Percentiles rank a stretch among this genome's conserved stretches.
phyloP scores from a whole-genome alignment of 2,888 invertebrate genomes.

The Acronicta alni region DNA sequence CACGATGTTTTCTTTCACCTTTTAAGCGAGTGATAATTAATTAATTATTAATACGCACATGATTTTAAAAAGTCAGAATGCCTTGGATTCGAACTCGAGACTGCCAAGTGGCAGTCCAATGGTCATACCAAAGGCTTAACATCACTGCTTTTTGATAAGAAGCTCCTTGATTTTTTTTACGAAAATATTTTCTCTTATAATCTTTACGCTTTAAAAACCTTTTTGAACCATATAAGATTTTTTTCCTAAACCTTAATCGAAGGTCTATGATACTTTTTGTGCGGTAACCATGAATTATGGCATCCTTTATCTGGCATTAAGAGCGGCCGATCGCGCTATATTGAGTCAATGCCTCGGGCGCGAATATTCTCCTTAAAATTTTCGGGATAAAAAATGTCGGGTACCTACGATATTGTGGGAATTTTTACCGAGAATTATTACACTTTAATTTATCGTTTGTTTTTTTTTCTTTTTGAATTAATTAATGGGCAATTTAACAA shows the following conservation, averaged over 20 bases:
- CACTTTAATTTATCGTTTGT: constrained; percentile 9
- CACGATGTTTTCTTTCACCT: too few species aligned
- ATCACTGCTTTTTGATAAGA: too few species aligned
- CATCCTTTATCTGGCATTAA: constrained; percentile 33
- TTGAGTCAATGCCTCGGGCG: constrained; percentile 14
- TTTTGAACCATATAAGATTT: background rate
- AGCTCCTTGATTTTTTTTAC: too few species aligned
- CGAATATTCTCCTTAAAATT: constrained; percentile 9
- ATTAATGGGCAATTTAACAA: background rate
- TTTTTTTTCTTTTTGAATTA: constrained; percentile 4
- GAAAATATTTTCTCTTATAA: too few species aligned
- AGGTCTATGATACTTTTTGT: constrained; percentile 22
- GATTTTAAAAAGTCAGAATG: too few species aligned
- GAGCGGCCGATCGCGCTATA: constrained; percentile 12
- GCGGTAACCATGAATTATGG: constrained; percentile 45
- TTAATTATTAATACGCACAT: too few species aligned
- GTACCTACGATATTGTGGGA: background rate
- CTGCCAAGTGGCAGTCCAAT: too few species aligned
- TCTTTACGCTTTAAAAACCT: too few species aligned
- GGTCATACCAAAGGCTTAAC: too few species aligned
- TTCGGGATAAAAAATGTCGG: constrained; percentile 5
- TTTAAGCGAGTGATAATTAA: too few species aligned
- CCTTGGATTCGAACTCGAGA: too few species aligned
- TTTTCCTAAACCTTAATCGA: constrained; percentile 19
- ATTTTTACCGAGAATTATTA: background rate